Base-by-base conservation (phyloP, 1,140 invertebrate species). In the Galleria mellonella region DNA sequence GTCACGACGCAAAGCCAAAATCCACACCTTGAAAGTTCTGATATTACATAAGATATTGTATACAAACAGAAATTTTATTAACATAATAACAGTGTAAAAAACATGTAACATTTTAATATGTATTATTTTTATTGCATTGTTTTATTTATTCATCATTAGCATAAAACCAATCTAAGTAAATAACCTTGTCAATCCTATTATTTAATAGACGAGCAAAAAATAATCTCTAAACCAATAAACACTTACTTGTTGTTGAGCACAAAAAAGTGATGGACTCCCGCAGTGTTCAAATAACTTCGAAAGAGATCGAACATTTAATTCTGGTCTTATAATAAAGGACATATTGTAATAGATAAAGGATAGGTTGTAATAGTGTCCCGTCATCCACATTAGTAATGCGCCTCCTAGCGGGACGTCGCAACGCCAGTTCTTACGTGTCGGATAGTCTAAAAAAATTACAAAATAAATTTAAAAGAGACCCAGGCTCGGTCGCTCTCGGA, bases 341-440 rank as follows among this genome's bases (percentile, higher is more conserved):
- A 83, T 58, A 70, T 68, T 71, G 64, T 71, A 56, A 74, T 78
- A 83, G 66, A 83, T 78, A 79, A 76, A 77, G 62, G 73, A 78
- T 78, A 72, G 72, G 59, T 64, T 63, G 63, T 79, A 78, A 79
- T 83, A 78, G 68, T 74, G 75, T 74, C 72, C 52, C 65, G 70
- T 83, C 78, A 83, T 72, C 61, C 55, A 69, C 60, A 66, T 72
- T 67, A 71, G 70, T 69, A 71, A 75, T 76, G 63, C 59, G 53
- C 51, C 50, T 64, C 68, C 55, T 74, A 44, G 73, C 63, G 76
- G 74, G 79, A 68, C 60, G 71, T 72, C 75, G 61, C 62, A 47
- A 54, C 47, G 54, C 51, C 46, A 40, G 46, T 62, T 62, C 58
- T 58, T 23, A 62, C 58, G 52, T 67, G 52, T 62, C 40, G 55